These are phyloP conservation scores for Formica exsecta DNA, from an alignment of 1,140 invertebrate species.

Conservation along the genomic window DNA sequence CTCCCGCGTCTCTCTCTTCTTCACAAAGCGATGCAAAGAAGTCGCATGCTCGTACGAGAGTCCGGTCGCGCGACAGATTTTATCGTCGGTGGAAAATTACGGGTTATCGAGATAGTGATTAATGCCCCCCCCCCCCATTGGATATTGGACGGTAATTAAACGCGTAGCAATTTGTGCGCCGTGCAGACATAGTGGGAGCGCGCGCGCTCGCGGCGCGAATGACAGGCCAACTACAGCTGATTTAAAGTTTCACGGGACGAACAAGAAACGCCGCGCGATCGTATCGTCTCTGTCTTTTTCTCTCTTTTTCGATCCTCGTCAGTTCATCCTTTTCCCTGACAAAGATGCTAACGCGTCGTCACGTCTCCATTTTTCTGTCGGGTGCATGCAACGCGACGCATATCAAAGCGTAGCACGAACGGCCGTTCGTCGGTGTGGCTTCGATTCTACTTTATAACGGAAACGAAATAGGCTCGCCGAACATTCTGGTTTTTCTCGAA, in stretches of 20 bases:
- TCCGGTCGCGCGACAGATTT: constrained; percentile 73
- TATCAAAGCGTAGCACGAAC: constrained; percentile 42
- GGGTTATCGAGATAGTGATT: constrained; percentile 76
- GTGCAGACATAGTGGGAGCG: constrained; percentile 71
- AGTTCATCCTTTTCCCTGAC: constrained; percentile 14
- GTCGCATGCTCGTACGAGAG: constrained; percentile 32
- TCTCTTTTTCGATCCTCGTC: constrained; percentile 13
- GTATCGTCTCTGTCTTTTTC: background rate
- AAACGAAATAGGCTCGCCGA: constrained; percentile 8
- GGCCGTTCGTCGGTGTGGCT: background rate
- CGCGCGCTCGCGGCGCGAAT: constrained; percentile 61
- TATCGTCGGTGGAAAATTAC: constrained; percentile 76
- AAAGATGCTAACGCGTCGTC: constrained; percentile 34
- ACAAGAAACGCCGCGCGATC: constrained; percentile 36
- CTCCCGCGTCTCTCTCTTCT: constrained; percentile 13
- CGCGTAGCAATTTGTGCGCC: constrained; percentile 80
- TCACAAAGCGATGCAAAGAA: constrained; percentile 30
- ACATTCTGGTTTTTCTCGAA: background rate
- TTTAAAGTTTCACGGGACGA: constrained; percentile 67
- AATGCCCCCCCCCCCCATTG: constrained; percentile 64
- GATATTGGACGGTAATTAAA: constrained; percentile 83
- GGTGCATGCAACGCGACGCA: constrained; percentile 27
- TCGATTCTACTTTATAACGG: constrained; percentile 16
- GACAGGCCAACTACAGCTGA: constrained; percentile 74
- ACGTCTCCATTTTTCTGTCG: constrained; percentile 28